phyloP scores from a whole-genome alignment of 2,113 vertebrate genomes.

The Hyaena hyaena region DNA sequence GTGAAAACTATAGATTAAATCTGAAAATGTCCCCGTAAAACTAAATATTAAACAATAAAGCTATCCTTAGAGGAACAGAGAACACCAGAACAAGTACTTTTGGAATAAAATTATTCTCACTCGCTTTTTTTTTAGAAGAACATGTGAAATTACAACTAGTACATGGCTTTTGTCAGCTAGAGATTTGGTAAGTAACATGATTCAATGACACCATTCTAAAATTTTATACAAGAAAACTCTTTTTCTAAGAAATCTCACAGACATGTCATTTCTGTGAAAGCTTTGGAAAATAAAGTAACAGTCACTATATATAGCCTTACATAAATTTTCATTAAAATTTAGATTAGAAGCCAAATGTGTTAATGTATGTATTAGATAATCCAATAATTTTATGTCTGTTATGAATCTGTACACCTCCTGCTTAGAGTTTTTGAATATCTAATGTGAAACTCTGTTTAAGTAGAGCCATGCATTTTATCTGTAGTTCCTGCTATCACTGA shows the following conservation, averaged over 20 bases:
- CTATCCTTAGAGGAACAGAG: constrained; percentile 22
- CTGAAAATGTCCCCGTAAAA: constrained; percentile 55
- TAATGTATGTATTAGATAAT: background rate
- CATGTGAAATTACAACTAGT: background rate
- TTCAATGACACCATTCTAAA: constrained; percentile 39
- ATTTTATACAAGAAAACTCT: background rate
- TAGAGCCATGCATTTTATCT: background rate
- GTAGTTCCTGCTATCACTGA: background rate
- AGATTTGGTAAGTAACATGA: constrained; percentile 42
- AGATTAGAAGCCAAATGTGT: background rate
- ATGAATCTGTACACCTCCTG: background rate
- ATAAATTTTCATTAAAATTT: constrained; percentile 45
- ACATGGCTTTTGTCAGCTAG: constrained; percentile 1
- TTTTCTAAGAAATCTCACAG: constrained; percentile 25
- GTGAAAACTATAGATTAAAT: constrained; percentile 67
- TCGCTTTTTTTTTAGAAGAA: background rate
- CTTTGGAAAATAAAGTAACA: constrained; percentile 27
- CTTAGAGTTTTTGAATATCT: background rate
- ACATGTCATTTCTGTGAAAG: constrained; percentile 18
- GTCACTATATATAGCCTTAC: background rate
- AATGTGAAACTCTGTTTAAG: background rate
- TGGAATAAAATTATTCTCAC: background rate
- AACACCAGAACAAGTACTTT: background rate
- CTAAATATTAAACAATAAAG: constrained; percentile 61
- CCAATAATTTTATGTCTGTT: background rate